These are phyloP conservation scores for Reinhardtius hippoglossoides DNA, from an alignment of 2,113 vertebrate genomes.

Conservation along the genomic window DNA sequence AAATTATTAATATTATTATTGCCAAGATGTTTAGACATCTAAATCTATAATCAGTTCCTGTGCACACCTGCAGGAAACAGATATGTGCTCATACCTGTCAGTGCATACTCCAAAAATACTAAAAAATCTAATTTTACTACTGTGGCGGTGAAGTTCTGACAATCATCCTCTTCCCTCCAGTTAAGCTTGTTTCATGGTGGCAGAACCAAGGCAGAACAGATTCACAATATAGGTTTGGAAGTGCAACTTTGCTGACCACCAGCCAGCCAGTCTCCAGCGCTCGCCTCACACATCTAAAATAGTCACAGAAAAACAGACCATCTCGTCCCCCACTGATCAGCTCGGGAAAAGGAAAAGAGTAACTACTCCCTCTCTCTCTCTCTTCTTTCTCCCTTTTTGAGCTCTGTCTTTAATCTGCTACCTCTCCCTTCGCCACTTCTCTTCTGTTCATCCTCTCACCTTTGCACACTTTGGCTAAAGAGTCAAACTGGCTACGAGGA, in stretches of 20 bases:
- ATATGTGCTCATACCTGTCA: not conserved
- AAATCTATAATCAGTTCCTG: not conserved
- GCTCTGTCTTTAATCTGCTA: slow-evolving; percentile 14
- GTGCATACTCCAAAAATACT: not conserved
- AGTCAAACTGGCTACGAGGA: not conserved
- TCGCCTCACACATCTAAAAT: slow-evolving; percentile 56
- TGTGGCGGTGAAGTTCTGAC: slow-evolving; percentile 2
- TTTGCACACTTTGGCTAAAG: not conserved
- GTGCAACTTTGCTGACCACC: slow-evolving; percentile 38
- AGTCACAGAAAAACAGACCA: slow-evolving; percentile 39
- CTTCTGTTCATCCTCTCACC: not conserved
- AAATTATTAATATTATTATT: too few species aligned
- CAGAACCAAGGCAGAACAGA: slow-evolving; percentile 31
- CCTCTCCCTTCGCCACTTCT: not conserved
- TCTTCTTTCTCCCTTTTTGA: slow-evolving; percentile 9
- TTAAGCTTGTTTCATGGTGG: slow-evolving; percentile 39
- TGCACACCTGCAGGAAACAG: not conserved
- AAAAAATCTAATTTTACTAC: slow-evolving; percentile 26
- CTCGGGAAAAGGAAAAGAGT: slow-evolving; percentile 25
- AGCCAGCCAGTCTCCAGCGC: slow-evolving; percentile 29
- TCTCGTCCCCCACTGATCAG: slow-evolving; percentile 19
- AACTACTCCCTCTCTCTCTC: slow-evolving; percentile 2
- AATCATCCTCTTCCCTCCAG: not conserved
- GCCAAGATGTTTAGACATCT: not conserved
- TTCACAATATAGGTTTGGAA: slow-evolving; percentile 43